Conservation (phyloP, 2,888 invertebrate genomes). For the Lathronympha strigana region DNA sequence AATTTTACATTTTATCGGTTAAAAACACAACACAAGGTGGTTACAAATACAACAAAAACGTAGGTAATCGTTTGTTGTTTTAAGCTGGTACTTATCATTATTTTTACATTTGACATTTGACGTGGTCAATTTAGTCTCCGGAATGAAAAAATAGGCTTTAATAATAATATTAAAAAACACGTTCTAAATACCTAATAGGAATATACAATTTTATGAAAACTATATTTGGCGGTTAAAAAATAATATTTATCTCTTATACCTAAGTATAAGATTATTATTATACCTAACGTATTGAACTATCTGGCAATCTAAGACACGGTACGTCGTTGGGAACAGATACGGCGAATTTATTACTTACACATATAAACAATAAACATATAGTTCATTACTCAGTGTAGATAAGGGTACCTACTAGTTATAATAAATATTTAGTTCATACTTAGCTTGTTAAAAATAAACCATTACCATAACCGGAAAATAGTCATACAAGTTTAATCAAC, state of each 20-base stretch:
- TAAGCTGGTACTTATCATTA: too few species aligned
- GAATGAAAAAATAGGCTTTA: too few species aligned
- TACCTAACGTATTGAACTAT: background rate
- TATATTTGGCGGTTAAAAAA: background rate
- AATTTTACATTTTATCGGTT: too few species aligned
- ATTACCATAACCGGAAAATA: too few species aligned
- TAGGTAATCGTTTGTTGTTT: too few species aligned
- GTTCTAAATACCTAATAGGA: background rate
- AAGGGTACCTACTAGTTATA: background rate
- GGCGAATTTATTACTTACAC: slow-evolving; percentile 61
- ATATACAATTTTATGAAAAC: background rate
- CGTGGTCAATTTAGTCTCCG: too few species aligned
- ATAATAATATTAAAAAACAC: background rate
- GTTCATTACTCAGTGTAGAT: background rate
- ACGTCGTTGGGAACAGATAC: slow-evolving; percentile 55
- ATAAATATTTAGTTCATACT: too few species aligned
- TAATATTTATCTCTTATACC: background rate
- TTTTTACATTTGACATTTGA: too few species aligned
- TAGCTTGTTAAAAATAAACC: too few species aligned
- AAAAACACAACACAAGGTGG: too few species aligned
- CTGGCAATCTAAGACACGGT: background rate
- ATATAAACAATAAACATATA: background rate
- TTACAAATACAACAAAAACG: too few species aligned
- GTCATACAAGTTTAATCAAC: too few species aligned
- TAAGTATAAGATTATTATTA: background rate